Conservation (phyloP, 2,797 vertebrate species). For the Siniperca undulata region DNA sequence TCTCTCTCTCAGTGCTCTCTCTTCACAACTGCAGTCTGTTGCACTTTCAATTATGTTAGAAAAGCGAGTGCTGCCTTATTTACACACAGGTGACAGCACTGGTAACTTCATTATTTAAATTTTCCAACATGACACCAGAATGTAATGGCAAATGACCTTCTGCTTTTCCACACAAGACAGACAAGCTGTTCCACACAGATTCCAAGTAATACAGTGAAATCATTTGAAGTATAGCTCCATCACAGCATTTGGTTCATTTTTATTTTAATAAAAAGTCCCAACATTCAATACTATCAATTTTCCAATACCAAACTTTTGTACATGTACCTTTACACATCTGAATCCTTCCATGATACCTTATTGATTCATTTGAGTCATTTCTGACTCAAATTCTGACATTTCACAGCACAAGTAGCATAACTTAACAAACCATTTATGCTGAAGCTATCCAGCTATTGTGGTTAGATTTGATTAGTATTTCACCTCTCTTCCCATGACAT, state of each 20-base stretch:
- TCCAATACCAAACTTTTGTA: neutral
- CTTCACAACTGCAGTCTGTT: too few species aligned
- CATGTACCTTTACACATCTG: neutral
- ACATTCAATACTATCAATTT: neutral
- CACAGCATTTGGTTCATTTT: neutral
- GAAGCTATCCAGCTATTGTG: neutral
- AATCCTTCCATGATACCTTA: neutral
- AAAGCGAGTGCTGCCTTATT: neutral
- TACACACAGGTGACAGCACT: neutral
- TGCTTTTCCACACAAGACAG: too few species aligned
- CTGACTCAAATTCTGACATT: too few species aligned
- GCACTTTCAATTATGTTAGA: neutral
- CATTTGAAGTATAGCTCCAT: neutral
- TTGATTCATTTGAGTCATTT: neutral
- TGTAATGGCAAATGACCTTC: too few species aligned
- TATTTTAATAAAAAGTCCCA: neutral
- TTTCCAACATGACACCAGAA: too few species aligned
- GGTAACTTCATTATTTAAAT: too few species aligned
- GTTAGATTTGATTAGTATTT: too few species aligned
- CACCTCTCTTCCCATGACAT: neutral
- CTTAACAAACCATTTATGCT: neutral
- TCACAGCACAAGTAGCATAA: neutral
- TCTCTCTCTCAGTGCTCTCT: neutral
- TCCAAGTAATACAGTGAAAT: neutral
- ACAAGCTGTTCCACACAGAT: neutral